These are phyloP conservation scores for Muscicapa striata DNA, from an alignment of 2,797 vertebrate species.

Conservation along the genomic window DNA sequence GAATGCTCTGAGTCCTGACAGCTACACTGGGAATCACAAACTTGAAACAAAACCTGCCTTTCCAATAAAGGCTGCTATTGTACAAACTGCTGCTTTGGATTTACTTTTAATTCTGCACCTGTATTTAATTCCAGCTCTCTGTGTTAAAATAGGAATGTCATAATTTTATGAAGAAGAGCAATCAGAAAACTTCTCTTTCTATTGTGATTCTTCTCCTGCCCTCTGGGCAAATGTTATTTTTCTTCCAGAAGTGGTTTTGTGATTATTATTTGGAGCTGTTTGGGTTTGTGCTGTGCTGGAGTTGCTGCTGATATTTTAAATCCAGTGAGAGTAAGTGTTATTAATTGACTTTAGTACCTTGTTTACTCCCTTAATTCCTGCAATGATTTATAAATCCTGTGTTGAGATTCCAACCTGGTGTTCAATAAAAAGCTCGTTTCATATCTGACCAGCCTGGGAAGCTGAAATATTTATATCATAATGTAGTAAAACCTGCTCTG, in stretches of 20 bases:
- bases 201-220: not conserved
- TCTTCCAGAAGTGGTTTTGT: not conserved
- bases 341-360: not conserved
- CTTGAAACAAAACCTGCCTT: not conserved
- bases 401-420: not conserved
- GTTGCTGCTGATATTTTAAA: not conserved
- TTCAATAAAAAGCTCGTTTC: constrained; percentile 31
- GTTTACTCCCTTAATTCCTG: not conserved
- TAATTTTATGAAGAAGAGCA: not conserved
- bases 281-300: not conserved
- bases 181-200: not conserved
- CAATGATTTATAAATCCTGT: not conserved
- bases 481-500: not conserved
- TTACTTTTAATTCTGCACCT: not conserved
- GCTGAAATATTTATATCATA: not conserved
- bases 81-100: not conserved
- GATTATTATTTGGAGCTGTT: not conserved
- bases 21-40: not conserved
- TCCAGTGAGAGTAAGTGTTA: not conserved
- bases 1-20: not conserved
- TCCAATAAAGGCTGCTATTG: constrained; percentile 41
- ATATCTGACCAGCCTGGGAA: not conserved
- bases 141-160: not conserved
- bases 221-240: not conserved
- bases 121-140: constrained; percentile 1